Evolutionary conservation across 2,113 vertebrate species (phyloP), one percentile per base, ranked within the genome.

Genomic region (Sinosuthora webbiana): DNA sequence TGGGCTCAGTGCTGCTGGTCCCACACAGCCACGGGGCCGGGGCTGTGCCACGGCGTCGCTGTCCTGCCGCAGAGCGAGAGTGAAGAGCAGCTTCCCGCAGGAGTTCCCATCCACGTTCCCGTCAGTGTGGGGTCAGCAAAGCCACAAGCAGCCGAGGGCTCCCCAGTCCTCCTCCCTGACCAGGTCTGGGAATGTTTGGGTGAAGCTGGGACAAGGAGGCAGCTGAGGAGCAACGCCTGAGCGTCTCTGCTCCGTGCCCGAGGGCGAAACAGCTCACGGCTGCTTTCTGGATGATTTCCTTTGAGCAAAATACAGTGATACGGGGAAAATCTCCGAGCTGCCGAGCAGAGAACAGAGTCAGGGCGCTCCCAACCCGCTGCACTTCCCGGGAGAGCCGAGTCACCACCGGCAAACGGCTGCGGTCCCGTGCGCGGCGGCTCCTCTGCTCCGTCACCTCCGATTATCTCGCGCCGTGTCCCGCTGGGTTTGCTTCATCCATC

Each of bases 21-120:
- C 53, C 7, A 9, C 39, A 2, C 13, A 6, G 39, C n/a, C 0
- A 6, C 6, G 0, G 44, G 0, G 0, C 55, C 0, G 0, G 19
- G 33, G 13, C 33, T 0, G 5, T 11, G 4, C 31, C 3, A 7
- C 1, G 1, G 33, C 25, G 4, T 25, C 9, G 0, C 63, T 1
- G 25, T 60, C 57, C 62, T 0, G 14, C 13, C 1, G 10, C 69
- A 15, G 41, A 16, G 44, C 0, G 53, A 41, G 33, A 1, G 49
- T 0, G 57, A 68, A 52, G 42, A 0, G 7, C 50, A 11, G 10
- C 19, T 44, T 41, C 7, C 6, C 30, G 6, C 3, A 0, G 2
- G 35, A 49, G 13, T 1, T 41, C 28, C 7, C 0, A 0, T 13
- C 85, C 23, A 1, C 0, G 0, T 28, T 7, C 1, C 6, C 1